A percentile compares a stretch with the other conserved stretches of the same genome.
phyloP scores from a whole-genome alignment of 2,113 vertebrate species.

The Alethe castanea region DNA sequence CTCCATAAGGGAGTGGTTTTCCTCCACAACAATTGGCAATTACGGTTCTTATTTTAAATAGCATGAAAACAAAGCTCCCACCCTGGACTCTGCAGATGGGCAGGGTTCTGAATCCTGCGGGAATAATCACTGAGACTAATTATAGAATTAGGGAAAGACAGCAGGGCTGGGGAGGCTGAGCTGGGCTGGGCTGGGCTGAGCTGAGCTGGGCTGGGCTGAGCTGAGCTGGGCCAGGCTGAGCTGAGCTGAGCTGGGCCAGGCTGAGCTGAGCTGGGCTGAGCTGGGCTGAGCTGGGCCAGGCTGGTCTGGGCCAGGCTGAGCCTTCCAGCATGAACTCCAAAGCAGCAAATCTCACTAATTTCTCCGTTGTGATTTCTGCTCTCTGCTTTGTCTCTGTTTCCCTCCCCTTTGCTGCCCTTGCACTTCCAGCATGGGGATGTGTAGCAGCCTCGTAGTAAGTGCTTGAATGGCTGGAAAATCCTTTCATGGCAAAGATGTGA shows the following conservation, averaged over 20 bases:
- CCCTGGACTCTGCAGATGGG: not conserved
- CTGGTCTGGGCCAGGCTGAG: not conserved
- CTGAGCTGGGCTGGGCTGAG: not conserved
- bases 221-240: not conserved
- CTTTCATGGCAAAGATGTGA: conserved; percentile 24
- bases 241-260: not conserved
- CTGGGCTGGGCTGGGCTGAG: too few relatives aligned
- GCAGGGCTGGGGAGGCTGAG: accelerated
- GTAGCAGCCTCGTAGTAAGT: not conserved
- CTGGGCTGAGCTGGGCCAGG: not conserved
- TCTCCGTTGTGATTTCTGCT: not conserved
- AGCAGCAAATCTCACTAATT: not conserved
- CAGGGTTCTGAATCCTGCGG: not conserved
- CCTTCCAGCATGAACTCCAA: not conserved
- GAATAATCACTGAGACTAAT: conserved; percentile 7
- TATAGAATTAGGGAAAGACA: not conserved
- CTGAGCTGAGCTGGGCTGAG: not conserved
- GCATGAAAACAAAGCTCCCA: not conserved
- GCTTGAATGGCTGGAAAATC: conserved; percentile 31
- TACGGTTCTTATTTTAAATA: not conserved
- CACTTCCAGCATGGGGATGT: not conserved
- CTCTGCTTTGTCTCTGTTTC: conserved; percentile 4
- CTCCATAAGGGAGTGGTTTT: not conserved
- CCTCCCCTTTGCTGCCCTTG: conserved; percentile 17
- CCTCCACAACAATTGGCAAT: not conserved